Conservation (phyloP, 2,113 vertebrate species). For the Orycteropus afer region DNA sequence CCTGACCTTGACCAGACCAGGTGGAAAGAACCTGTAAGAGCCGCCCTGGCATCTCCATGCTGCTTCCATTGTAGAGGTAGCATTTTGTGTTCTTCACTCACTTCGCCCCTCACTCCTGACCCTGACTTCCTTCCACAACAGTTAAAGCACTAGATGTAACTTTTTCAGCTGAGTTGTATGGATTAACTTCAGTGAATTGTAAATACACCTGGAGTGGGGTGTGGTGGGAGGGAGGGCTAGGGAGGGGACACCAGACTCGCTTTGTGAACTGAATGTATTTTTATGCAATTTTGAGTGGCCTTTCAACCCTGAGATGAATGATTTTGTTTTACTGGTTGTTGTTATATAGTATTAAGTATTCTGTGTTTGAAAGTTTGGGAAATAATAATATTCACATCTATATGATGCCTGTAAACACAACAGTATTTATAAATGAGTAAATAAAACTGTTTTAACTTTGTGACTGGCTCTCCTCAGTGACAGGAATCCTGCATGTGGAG, state of each 20-base stretch:
- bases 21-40: neutral
- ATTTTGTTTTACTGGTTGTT: conserved; percentile 86
- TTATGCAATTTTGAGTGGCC: conserved; percentile 91
- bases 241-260: conserved; percentile 77
- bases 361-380: conserved; percentile 87
- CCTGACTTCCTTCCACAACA: neutral
- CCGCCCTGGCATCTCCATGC: neutral
- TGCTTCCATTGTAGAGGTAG: neutral
- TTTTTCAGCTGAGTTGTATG: conserved; percentile 27
- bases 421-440: conserved; percentile 91
- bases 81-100: neutral
- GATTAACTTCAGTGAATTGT: conserved; percentile 74
- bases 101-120: neutral
- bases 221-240: conserved; percentile 61
- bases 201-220: conserved; percentile 82
- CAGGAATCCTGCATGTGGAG: neutral
- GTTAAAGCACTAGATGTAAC: neutral
- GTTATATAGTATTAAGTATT: conserved; percentile 86
- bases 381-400: conserved; percentile 87
- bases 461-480: neutral
- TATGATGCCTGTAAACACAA: conserved; percentile 89
- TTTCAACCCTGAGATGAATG: conserved; percentile 87
- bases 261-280: conserved; percentile 88
- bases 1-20: neutral
- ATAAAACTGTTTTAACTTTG: conserved; percentile 84